Conservation (phyloP, 2,113 vertebrate species). For the Prionailurus viverrinus region DNA sequence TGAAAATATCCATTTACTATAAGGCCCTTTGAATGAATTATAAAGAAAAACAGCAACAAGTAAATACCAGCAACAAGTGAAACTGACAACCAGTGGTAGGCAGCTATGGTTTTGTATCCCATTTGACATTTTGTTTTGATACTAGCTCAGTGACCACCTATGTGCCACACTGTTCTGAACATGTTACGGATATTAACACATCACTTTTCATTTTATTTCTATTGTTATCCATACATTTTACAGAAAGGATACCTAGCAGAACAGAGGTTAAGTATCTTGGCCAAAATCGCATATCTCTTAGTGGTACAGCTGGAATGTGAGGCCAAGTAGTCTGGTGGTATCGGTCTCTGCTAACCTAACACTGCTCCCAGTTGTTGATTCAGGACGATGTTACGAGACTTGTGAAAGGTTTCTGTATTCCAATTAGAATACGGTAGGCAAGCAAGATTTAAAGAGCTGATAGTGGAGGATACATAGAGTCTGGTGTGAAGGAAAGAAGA, state of each 20-base stretch:
- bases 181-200: neutral
- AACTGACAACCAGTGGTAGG: neutral
- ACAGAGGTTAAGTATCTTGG: neutral
- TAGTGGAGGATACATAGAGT: neutral
- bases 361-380: neutral
- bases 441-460: constrained; percentile 12
- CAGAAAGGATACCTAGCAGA: neutral
- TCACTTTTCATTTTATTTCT: neutral
- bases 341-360: neutral
- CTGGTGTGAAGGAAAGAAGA: neutral
- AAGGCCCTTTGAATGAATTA: neutral
- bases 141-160: neutral
- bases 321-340: neutral
- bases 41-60: constrained; percentile 12
- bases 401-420: neutral
- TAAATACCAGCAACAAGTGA: constrained; percentile 13
- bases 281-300: neutral
- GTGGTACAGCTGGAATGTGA: neutral
- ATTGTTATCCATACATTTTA: neutral
- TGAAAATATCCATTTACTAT: neutral
- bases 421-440: neutral
- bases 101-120: neutral
- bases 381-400: neutral
- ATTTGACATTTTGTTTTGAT: neutral
- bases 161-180: neutral